phyloP scores from a whole-genome alignment of 2,888 invertebrate species.

The Zhengitettix transpicula region DNA sequence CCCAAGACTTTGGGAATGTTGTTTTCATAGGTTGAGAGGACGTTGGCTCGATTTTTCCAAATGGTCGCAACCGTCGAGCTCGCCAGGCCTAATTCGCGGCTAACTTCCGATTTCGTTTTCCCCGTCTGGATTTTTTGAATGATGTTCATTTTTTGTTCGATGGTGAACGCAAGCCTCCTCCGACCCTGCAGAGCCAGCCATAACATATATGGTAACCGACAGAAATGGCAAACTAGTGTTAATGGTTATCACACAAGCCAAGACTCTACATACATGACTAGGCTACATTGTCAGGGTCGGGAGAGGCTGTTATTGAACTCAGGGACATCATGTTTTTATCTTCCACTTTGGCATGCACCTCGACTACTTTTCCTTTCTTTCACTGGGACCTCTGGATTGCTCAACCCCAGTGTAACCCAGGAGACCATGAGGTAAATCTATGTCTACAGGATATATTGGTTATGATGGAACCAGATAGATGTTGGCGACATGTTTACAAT shows the following conservation, averaged over 20 bases:
- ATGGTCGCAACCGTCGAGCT: slow-evolving; percentile 39
- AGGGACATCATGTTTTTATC: not conserved
- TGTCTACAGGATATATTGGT: not conserved
- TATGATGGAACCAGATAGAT: no score
- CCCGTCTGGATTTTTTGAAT: slow-evolving; percentile 39
- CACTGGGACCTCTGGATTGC: not conserved
- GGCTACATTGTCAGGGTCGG: not conserved
- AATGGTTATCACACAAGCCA: not conserved
- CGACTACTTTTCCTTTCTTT: not conserved
- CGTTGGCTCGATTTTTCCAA: slow-evolving; percentile 37
- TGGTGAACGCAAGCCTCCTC: slow-evolving; percentile 40
- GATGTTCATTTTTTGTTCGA: slow-evolving; percentile 42
- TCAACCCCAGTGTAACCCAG: not conserved
- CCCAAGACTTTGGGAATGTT: not conserved
- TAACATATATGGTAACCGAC: not conserved
- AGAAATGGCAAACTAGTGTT: not conserved
- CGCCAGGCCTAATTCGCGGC: slow-evolving; percentile 35
- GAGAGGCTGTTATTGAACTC: not conserved
- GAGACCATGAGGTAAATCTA: not conserved
- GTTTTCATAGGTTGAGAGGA: slow-evolving; percentile 8
- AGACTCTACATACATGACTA: not conserved
- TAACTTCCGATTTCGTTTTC: slow-evolving; percentile 39
- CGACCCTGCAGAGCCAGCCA: slow-evolving; percentile 28
- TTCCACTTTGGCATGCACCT: not conserved
- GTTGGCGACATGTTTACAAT: no score